These are phyloP conservation scores for Crocallis elinguaria DNA, from an alignment of 2,888 invertebrate genomes.

Conservation along the genomic window DNA sequence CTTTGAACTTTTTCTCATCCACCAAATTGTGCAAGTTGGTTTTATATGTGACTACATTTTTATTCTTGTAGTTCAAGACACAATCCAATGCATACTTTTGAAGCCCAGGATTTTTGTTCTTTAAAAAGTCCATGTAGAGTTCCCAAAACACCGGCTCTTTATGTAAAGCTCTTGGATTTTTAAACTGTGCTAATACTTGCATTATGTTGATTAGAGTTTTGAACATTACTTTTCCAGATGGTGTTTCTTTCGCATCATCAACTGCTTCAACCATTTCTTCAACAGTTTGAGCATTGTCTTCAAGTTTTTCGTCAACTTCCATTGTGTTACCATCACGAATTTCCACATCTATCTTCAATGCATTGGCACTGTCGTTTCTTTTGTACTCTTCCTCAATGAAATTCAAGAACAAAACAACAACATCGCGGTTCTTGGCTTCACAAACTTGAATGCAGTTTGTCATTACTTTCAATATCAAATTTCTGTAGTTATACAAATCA, in stretches of 20 bases:
- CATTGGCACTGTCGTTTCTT: constrained; percentile 64
- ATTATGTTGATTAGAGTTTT: constrained; percentile 87
- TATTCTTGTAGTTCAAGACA: constrained; percentile 93
- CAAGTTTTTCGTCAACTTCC: constrained; percentile 59
- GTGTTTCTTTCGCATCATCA: constrained; percentile 60
- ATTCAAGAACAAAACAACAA: constrained; percentile 91
- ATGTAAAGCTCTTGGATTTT: constrained; percentile 91
- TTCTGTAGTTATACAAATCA: constrained; percentile 90
- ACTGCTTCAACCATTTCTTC: constrained; percentile 67
- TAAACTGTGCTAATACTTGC: constrained; percentile 90
- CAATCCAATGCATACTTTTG: constrained; percentile 95
- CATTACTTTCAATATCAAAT: constrained; percentile 93
- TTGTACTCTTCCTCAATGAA: constrained; percentile 89
- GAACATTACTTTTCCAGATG: constrained; percentile 74
- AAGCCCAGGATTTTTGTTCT: constrained; percentile 90
- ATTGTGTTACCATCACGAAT: constrained; percentile 76
- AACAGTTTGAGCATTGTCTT: constrained; percentile 57
- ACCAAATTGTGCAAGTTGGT: constrained; percentile 91
- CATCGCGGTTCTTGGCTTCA: constrained; percentile 91
- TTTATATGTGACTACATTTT: constrained; percentile 91
- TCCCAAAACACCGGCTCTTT: constrained; percentile 90
- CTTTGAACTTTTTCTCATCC: constrained; percentile 94
- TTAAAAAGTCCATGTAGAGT: constrained; percentile 91
- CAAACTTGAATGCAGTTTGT: constrained; percentile 89
- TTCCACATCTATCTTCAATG: constrained; percentile 84